A percentile compares a stretch with the other conserved stretches of the same genome.
Conservation (phyloP, 2,113 vertebrate species). For the Callorhinus ursinus region DNA sequence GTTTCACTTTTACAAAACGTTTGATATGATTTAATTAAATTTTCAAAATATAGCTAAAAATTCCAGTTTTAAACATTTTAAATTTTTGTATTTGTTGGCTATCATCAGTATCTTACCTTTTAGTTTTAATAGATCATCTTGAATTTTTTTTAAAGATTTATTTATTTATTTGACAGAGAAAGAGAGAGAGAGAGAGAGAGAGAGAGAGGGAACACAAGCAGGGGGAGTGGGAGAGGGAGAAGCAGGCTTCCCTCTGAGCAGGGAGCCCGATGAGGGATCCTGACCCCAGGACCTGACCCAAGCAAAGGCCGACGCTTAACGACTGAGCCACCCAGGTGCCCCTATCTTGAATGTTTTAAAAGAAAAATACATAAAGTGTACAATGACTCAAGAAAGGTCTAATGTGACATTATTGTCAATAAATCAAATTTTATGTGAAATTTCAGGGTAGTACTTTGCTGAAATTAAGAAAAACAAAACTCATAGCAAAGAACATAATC, state of each 20-base stretch:
- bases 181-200: too few relatives aligned
- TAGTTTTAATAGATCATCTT: not conserved
- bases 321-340: too few relatives aligned
- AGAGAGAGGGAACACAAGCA: too few relatives aligned
- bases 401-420: not conserved
- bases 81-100: not conserved
- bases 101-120: not conserved
- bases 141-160: not conserved
- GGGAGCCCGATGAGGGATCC: too few relatives aligned
- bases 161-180: too few relatives aligned
- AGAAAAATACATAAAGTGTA: not conserved
- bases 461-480: slow-evolving; percentile 2
- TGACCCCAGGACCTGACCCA: too few relatives aligned
- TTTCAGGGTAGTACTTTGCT: not conserved
- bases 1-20: not conserved
- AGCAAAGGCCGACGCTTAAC: too few relatives aligned
- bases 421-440: not conserved
- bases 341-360: not conserved
- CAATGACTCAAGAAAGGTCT: not conserved
- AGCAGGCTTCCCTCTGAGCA: too few relatives aligned
- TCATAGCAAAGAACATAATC: not conserved
- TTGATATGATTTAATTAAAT: not conserved
- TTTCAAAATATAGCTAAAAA: not conserved
- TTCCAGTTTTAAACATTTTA: not conserved
- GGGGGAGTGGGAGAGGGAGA: too few relatives aligned